These are phyloP conservation scores for Aplysina aerophoba DNA, from an alignment of 37 sponge, comb jelly and placozoan genomes.

Conservation along the genomic window DNA sequence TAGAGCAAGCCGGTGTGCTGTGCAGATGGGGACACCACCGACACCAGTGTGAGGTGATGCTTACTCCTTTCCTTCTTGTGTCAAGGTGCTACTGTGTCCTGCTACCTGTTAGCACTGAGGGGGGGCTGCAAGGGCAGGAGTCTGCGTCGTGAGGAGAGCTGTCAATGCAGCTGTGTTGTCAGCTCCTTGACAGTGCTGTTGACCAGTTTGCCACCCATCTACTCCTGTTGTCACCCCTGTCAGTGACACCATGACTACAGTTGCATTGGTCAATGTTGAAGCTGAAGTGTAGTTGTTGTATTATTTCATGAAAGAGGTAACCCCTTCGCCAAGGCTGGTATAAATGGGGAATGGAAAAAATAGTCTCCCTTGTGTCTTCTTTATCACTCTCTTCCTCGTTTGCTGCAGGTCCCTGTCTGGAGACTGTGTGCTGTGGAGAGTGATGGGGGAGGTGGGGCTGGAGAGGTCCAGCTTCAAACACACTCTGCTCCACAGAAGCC, in stretches of 20 bases:
- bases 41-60: not conserved
- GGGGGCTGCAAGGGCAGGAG: not conserved
- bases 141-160: not conserved
- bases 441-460: not conserved
- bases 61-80: not conserved
- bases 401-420: not conserved
- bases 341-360: too few relatives aligned
- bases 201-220: not conserved
- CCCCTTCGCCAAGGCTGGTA: too few relatives aligned
- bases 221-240: not conserved
- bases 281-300: too few relatives aligned
- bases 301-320: too few relatives aligned
- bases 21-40: not conserved
- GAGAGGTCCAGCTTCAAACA: not conserved
- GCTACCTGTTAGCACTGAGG: not conserved
- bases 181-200: conserved; percentile 4
- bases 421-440: not conserved
- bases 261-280: too few relatives aligned
- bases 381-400: not conserved
- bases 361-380: not conserved
- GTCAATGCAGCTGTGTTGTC: not conserved
- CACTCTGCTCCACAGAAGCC: conserved; percentile 2
- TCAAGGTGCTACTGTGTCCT: not conserved
- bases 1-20: not conserved
- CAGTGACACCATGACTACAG: too few relatives aligned